Percentiles rank a stretch among this genome's conserved stretches.
Conservation (phyloP, 2,797 vertebrate genomes). For the Protonibea diacanthus region DNA sequence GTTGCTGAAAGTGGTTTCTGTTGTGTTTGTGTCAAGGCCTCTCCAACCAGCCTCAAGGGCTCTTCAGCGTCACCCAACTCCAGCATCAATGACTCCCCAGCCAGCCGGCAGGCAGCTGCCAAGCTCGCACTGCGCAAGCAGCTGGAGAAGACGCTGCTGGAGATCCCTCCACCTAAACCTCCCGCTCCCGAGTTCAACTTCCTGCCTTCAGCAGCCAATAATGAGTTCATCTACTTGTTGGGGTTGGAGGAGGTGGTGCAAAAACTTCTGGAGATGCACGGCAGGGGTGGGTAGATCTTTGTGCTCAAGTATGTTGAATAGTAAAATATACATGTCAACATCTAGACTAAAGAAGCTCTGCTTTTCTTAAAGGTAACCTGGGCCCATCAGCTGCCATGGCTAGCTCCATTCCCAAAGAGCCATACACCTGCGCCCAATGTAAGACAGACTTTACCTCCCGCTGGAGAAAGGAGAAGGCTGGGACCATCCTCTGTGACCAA, state of each 20-base stretch:
- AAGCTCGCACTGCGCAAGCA: slow-evolving; percentile 97
- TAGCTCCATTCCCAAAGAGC: slow-evolving; percentile 88
- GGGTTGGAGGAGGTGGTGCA: slow-evolving; percentile 98
- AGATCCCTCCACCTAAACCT: slow-evolving; percentile 97
- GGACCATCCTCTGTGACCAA: slow-evolving; percentile 94
- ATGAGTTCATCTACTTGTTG: slow-evolving; percentile 98
- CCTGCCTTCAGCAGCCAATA: slow-evolving; percentile 97
- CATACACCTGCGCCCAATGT: slow-evolving; percentile 94
- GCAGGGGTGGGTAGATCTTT: slow-evolving; percentile 83
- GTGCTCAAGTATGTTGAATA: rapidly evolving
- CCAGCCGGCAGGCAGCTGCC: slow-evolving; percentile 94
- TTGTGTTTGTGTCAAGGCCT: slow-evolving; percentile 82
- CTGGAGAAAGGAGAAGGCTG: slow-evolving; percentile 96
- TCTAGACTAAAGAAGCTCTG: not conserved
- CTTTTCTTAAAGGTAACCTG: slow-evolving; percentile 84
- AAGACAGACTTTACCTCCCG: slow-evolving; percentile 99
- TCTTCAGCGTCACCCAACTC: slow-evolving; percentile 84
- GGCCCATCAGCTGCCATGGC: slow-evolving; percentile 71
- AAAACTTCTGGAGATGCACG: slow-evolving; percentile 95
- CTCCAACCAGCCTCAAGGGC: slow-evolving; percentile 91
- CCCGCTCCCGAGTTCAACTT: slow-evolving; percentile 96
- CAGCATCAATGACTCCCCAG: slow-evolving; percentile 90
- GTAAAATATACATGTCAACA: not conserved
- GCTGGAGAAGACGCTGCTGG: slow-evolving; percentile 96
- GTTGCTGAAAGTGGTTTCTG: not conserved